Conservation (phyloP, 2,113 vertebrate species). For the Microcebus ravelobensis region DNA sequence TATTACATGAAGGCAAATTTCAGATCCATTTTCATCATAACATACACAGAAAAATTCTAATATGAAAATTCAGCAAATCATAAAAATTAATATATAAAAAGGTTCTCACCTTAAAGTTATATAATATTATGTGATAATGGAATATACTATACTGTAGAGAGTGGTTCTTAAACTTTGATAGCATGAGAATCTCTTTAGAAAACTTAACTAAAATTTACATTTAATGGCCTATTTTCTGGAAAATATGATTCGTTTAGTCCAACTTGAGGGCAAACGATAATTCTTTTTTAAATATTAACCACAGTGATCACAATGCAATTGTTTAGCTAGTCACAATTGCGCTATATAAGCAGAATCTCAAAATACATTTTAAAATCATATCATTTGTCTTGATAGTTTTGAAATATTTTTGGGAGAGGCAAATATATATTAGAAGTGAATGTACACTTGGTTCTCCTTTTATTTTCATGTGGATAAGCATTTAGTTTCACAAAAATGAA, state of each 20-base stretch:
- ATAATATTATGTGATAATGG: not conserved
- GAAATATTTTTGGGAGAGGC: not conserved
- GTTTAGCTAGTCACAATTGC: not conserved
- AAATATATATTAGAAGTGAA: not conserved
- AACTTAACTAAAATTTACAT: not conserved
- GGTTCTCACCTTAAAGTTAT: not conserved
- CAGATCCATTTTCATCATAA: not conserved
- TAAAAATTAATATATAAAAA: not conserved
- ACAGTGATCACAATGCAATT: not conserved
- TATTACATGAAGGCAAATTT: not conserved
- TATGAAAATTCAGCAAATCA: not conserved
- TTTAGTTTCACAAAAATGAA: not conserved
- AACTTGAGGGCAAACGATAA: not conserved
- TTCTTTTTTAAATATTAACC: not conserved
- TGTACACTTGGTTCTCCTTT: not conserved
- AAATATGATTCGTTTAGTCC: not conserved
- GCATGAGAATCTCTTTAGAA: not conserved
- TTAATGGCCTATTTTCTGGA: not conserved
- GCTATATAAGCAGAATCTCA: not conserved
- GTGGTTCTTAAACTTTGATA: not conserved
- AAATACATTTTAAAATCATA: not conserved
- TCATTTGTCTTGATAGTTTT: not conserved
- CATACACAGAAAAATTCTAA: not conserved
- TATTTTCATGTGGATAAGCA: not conserved
- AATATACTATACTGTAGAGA: not conserved